These are phyloP conservation scores for Nemopilema nomurai DNA, from an alignment of 30 jellyfish, hydroid and myxozoan genomes.

Conservation along the genomic window DNA sequence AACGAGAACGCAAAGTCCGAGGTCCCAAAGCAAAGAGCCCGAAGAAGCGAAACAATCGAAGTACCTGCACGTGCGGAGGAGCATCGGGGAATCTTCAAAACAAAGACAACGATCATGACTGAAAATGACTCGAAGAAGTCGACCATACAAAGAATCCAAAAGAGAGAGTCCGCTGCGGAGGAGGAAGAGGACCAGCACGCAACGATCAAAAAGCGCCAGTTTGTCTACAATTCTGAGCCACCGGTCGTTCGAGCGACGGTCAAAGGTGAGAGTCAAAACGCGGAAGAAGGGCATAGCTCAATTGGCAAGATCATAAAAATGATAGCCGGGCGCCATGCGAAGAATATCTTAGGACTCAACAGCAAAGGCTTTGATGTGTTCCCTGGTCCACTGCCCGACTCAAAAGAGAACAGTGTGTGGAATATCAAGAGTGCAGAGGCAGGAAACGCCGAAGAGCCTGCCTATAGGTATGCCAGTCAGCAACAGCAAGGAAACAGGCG, in stretches of 20 bases:
- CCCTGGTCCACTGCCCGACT: constrained; percentile 98
- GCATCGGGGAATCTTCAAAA: constrained; percentile 71
- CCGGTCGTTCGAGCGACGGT: constrained; percentile 88
- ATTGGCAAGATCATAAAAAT: constrained; percentile 79
- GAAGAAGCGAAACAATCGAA: constrained; percentile 27
- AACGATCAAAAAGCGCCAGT: constrained; percentile 64
- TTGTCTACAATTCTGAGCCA: constrained; percentile 70
- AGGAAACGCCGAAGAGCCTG: constrained; percentile 7
- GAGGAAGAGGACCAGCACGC: constrained; percentile 31
- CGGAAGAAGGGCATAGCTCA: constrained; percentile 66
- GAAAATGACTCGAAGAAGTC: constrained; percentile 48
- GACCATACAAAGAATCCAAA: constrained; percentile 54
- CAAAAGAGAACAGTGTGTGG: constrained; percentile 43
- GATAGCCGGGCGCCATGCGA: constrained; percentile 91
- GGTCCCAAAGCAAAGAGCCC: constrained; percentile 58
- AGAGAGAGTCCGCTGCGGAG: constrained; percentile 34
- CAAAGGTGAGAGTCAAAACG: constrained; percentile 47
- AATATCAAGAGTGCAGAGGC: constrained; percentile 50
- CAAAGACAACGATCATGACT: constrained; percentile 14
- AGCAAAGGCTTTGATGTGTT: constrained; percentile 96
- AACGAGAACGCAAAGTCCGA: constrained; percentile 51
- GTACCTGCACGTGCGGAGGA: constrained; percentile 94
- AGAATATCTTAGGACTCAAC: constrained; percentile 87
- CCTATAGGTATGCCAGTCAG: not conserved
- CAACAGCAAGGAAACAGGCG: constrained; percentile 14